Percentiles rank a stretch among this genome's conserved stretches.
Conservation (phyloP, 37 sponge, comb jelly and placozoan genomes). For the Mnemiopsis leidyi region DNA sequence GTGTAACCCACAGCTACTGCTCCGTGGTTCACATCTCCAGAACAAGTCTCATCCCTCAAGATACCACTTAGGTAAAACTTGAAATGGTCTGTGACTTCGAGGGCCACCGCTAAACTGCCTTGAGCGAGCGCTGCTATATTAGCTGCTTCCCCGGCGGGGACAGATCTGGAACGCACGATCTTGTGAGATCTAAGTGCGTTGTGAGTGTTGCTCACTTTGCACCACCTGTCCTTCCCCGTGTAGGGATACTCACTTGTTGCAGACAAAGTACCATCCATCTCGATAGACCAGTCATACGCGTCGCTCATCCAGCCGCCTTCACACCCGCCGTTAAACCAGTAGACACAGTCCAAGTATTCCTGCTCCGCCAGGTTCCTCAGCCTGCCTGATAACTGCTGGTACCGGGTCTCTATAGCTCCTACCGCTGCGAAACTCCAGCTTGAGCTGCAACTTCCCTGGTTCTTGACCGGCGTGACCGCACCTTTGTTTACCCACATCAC, state of each 20-base stretch:
- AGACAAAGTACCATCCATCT: background rate
- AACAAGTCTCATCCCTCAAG: background rate
- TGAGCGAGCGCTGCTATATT: background rate
- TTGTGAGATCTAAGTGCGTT: slow-evolving; percentile 13
- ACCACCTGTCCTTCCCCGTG: background rate
- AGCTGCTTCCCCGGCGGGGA: background rate
- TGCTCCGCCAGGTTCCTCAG: slow-evolving; percentile 34
- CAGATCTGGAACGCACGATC: background rate
- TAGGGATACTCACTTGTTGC: background rate
- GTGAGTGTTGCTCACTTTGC: background rate
- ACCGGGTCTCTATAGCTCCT: slow-evolving; percentile 5
- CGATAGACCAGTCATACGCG: background rate
- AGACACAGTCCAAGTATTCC: slow-evolving; percentile 5
- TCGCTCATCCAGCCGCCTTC: background rate
- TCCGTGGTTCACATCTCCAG: slow-evolving; percentile 16
- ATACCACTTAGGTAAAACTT: background rate
- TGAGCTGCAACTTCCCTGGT: background rate
- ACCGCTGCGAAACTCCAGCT: slow-evolving; percentile 21
- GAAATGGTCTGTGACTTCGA: slow-evolving; percentile 5
- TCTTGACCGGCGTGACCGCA: background rate
- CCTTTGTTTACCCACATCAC: background rate
- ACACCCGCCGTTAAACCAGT: background rate
- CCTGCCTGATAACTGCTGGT: background rate
- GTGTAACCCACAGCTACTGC: slow-evolving; percentile 7
- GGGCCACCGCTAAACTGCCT: background rate